A percentile compares a stretch with the other conserved stretches of the same genome.
Conservation (phyloP, 2,797 vertebrate species). For the Onychomys arenicola region DNA sequence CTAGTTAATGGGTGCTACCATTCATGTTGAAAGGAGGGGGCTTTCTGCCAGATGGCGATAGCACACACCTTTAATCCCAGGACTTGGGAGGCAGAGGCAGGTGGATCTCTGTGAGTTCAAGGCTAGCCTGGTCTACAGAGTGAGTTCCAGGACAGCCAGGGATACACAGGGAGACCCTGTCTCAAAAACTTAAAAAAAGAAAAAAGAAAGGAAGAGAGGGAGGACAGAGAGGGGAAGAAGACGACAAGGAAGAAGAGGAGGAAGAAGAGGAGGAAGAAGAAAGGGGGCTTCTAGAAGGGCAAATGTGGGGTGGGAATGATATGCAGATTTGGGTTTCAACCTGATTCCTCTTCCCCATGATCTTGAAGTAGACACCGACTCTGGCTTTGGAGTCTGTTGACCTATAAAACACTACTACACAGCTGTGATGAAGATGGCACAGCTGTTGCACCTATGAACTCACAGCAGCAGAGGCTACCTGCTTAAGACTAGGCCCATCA, state of each 20-base stretch:
- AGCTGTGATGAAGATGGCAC: background rate
- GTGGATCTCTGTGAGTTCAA: background rate
- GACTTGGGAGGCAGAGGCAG: background rate
- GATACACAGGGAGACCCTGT: background rate
- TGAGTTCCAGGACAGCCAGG: background rate
- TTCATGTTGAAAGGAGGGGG: background rate
- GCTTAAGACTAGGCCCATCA: background rate
- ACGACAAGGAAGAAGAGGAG: too few relatives aligned
- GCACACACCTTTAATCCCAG: background rate
- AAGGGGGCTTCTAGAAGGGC: background rate
- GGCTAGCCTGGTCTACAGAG: background rate
- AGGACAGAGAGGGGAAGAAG: rapidly evolving
- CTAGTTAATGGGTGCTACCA: background rate
- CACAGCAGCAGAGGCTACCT: background rate
- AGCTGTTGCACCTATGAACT: background rate
- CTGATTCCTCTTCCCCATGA: background rate
- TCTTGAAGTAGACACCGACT: background rate
- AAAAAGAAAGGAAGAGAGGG: too few relatives aligned
- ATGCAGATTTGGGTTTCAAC: background rate
- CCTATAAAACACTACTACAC: background rate
- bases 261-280: too few relatives aligned
- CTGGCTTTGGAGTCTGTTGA: background rate
- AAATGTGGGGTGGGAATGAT: background rate
- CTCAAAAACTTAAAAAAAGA: background rate
- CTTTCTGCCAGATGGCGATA: background rate